Percentiles rank a stretch among this genome's conserved stretches.
phyloP scores from a whole-genome alignment of 2,888 invertebrate species.

The Ectropis crepuscularia region DNA sequence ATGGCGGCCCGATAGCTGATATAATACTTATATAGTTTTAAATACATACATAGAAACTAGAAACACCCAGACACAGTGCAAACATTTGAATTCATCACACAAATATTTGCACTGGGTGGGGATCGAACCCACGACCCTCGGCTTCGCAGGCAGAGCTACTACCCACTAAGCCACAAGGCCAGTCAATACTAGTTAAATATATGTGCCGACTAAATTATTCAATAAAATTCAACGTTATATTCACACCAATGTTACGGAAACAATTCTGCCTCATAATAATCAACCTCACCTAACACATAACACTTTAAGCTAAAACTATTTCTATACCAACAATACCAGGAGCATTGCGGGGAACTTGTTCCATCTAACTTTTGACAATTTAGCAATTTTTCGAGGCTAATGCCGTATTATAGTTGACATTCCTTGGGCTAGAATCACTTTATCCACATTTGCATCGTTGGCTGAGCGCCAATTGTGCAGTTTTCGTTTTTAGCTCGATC shows the following conservation, averaged over 20 bases:
- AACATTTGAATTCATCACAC: too few relatives aligned
- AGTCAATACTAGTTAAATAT: too few relatives aligned
- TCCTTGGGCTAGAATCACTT: constrained; percentile 58
- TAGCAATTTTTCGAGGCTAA: constrained; percentile 54
- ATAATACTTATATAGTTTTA: too few relatives aligned
- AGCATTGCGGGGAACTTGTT: constrained; percentile 56
- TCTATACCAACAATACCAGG: constrained; percentile 47
- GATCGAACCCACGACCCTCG: too few relatives aligned
- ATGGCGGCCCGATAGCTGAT: too few relatives aligned
- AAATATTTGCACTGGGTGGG: too few relatives aligned
- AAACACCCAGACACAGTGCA: too few relatives aligned
- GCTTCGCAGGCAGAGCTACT: too few relatives aligned
- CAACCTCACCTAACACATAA: constrained; percentile 3
- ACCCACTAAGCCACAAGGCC: too few relatives aligned
- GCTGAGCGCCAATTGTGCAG: constrained; percentile 48
- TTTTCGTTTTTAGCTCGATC: constrained; percentile 26
- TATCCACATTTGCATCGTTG: constrained; percentile 62
- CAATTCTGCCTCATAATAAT: constrained; percentile 1
- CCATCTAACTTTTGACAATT: constrained; percentile 71
- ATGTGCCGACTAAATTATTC: too few relatives aligned
- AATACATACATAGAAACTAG: too few relatives aligned
- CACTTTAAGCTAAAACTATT: constrained; percentile 43
- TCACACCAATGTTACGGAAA: background rate
- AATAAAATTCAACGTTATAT: background rate
- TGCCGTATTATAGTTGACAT: constrained; percentile 56